A percentile compares a stretch with the other conserved stretches of the same genome.
Conservation (phyloP, 2,888 invertebrate genomes). For the Cephus runcator region DNA sequence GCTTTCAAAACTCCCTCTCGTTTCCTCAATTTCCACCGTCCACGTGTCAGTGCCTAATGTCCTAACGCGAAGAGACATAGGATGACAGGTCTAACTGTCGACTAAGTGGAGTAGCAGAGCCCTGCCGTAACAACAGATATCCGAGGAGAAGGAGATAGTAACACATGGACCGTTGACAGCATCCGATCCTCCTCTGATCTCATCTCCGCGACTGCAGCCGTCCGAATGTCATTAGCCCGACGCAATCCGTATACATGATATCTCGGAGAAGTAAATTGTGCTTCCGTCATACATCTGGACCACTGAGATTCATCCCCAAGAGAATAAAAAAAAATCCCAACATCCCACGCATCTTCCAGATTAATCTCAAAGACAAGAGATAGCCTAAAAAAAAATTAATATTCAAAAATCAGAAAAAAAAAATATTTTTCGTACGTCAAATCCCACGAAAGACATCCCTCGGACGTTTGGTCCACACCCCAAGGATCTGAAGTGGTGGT, state of each 20-base stretch:
- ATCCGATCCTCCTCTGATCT: slow-evolving; percentile 16
- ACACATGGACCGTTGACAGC: slow-evolving; percentile 18
- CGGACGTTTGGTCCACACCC: not conserved
- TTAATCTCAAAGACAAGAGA: not conserved
- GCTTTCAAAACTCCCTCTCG: not conserved
- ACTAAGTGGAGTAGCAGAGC: slow-evolving; percentile 25
- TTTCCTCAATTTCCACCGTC: not conserved
- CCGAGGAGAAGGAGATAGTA: slow-evolving; percentile 5
- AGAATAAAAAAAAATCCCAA: not conserved
- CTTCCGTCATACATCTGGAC: not conserved
- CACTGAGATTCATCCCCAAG: not conserved
- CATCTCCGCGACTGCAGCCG: slow-evolving; percentile 7
- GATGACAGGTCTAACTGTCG: slow-evolving; percentile 27
- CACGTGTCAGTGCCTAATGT: not conserved
- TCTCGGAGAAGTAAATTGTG: not conserved
- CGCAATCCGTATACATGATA: not conserved
- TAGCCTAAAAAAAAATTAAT: not conserved
- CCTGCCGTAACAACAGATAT: slow-evolving; percentile 4
- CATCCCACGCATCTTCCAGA: not conserved
- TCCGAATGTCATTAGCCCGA: slow-evolving; percentile 5
- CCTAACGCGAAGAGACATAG: slow-evolving; percentile 22
- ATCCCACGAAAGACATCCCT: not conserved
- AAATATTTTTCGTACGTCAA: not conserved
- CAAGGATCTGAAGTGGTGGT: not conserved
- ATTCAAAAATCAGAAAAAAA: not conserved